Base-by-base conservation (phyloP, 2,113 vertebrate species). In the Cepphus grylle region DNA sequence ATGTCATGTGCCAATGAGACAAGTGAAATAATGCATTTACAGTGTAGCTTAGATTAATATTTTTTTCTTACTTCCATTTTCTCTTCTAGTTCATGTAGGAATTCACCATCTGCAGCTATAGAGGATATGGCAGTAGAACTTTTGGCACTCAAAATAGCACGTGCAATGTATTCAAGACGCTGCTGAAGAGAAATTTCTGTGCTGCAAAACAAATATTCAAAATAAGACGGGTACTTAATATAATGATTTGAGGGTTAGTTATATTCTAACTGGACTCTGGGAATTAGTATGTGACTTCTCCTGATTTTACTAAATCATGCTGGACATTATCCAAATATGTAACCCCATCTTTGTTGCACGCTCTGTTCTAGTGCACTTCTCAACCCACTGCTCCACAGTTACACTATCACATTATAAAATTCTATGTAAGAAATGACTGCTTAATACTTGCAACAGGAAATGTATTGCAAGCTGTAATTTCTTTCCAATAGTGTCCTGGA, bases 101-200 rank as follows among this genome's bases (percentile, higher is more conserved):
- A 99, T 98, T 99, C 99, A 40, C 99, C 99, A 42, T 99, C 99
- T 17, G 99, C 98, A 42, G 99, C 99, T 96, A 99, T 98, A 16
- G 99, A 98, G 2, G 99, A 99, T 95, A 99, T 98, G 40, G 98
- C 98, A 81, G 99, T 99, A 53, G 99, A 99, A 80, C 99, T 99
- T 98, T 99, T 99, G 18, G 99, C 99, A 85, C 99, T 99, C 88
- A 99, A 98, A 96, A 99, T 99, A 92, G 99, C 99, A 88, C 99
- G 98, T 40, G 99, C 99, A 50, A 99, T 98, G 86, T 99, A 99
- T 94, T 99, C 99, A 79, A 99, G 96, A 88, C 99, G 98, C 97
- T 99, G 99, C 91, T 99, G 99, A 86, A 99, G 98, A 43, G 99
- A 98, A 97, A 99, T 99, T 97, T 99, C 99, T 14, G 99, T 99